phyloP scores from a whole-genome alignment of 1,140 invertebrate species.

The Leptoteleia sp. region DNA sequence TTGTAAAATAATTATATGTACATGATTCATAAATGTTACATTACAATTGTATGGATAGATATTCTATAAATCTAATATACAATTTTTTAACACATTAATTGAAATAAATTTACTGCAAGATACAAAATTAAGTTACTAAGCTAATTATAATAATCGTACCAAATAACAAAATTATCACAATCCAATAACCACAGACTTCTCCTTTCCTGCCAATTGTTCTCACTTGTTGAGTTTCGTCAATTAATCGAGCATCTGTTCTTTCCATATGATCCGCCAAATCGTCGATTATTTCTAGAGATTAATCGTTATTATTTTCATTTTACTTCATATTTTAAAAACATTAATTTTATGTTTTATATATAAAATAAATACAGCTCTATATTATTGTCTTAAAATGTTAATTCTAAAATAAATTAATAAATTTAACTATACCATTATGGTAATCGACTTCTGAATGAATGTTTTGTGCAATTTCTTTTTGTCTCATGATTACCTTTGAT shows the following conservation, averaged over 20 bases:
- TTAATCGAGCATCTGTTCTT: slow-evolving; percentile 84
- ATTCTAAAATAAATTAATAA: background rate
- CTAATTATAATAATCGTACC: slow-evolving; percentile 75
- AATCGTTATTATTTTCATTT: no score
- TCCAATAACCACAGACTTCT: slow-evolving; percentile 87
- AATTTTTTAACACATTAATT: background rate
- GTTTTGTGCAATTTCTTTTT: slow-evolving; percentile 88
- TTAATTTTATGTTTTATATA: no score
- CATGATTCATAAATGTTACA: slow-evolving; percentile 1
- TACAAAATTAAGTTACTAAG: slow-evolving; percentile 33
- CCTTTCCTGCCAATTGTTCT: slow-evolving; percentile 85
- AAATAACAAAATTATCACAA: slow-evolving; percentile 85
- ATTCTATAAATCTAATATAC: background rate
- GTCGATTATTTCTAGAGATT: slow-evolving; percentile 87
- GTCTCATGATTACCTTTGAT: slow-evolving; percentile 88
- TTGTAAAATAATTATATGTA: background rate
- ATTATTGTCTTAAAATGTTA: no score
- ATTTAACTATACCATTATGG: slow-evolving; percentile 89
- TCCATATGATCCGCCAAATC: slow-evolving; percentile 89
- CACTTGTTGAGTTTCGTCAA: slow-evolving; percentile 86
- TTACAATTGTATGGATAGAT: background rate
- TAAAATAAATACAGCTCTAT: no score
- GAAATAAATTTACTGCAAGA: background rate
- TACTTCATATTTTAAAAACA: no score
- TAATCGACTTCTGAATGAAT: slow-evolving; percentile 89